Percentiles rank a stretch among this genome's conserved stretches.
Evolutionary conservation across 1,140 invertebrate species (phyloP).

Genomic region (Orussus abietinus): DNA sequence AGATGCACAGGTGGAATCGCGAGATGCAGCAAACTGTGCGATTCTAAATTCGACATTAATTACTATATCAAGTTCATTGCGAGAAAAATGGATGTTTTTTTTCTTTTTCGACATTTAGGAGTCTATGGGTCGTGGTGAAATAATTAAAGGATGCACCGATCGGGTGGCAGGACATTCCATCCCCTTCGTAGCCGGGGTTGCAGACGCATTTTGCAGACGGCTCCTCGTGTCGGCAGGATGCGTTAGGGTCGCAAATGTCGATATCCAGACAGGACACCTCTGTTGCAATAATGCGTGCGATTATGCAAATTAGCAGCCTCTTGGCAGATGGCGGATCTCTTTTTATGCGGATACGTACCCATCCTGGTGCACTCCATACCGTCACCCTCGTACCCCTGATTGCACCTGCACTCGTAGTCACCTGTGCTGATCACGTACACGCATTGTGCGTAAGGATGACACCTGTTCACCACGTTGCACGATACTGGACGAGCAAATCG

Average conservation of each 20-base stretch:
- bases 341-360: slow-evolving; percentile 40
- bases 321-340: no score
- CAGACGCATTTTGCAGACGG: slow-evolving; percentile 70
- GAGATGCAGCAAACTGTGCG: no score
- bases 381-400: slow-evolving; percentile 74
- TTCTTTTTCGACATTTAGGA: no score
- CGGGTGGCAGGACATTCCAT: slow-evolving; percentile 67
- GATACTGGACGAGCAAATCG: slow-evolving; percentile 58
- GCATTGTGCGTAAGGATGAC: slow-evolving; percentile 74
- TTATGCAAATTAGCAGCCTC: no score
- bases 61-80: no score
- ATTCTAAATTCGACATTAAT: no score
- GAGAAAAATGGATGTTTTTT: no score
- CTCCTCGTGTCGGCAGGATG: slow-evolving; percentile 67
- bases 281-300: no score
- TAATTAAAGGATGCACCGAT: slow-evolving; percentile 52
- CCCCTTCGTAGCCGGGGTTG: slow-evolving; percentile 72
- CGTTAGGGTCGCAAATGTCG: slow-evolving; percentile 72
- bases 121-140: background rate
- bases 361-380: slow-evolving; percentile 65
- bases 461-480: slow-evolving; percentile 72
- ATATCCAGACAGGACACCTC: slow-evolving; percentile 65
- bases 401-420: slow-evolving; percentile 74
- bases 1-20: no score
- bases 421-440: slow-evolving; percentile 55